Evolutionary conservation across 2,113 vertebrate genomes (phyloP).

Genomic region (Anser cygnoides): DNA sequence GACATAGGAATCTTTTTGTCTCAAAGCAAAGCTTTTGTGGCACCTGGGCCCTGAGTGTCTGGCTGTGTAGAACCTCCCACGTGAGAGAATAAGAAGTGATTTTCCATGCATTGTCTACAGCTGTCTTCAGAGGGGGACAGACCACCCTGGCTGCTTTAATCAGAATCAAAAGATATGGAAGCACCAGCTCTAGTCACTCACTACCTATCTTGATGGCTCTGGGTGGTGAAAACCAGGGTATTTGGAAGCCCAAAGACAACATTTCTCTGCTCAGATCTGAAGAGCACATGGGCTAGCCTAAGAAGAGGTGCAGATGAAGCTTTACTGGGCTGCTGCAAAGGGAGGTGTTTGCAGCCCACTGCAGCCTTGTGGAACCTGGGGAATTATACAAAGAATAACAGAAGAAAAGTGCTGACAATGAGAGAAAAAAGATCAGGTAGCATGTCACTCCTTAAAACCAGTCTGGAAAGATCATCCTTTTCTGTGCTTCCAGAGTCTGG

Average conservation of each 20-base stretch:
- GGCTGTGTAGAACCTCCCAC: not conserved
- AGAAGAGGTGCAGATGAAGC: not conserved
- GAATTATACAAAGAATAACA: not conserved
- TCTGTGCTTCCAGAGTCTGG: not conserved
- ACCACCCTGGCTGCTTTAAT: not conserved
- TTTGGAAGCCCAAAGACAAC: not conserved
- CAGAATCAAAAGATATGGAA: not conserved
- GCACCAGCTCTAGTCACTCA: not conserved
- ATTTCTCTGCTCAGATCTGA: not conserved
- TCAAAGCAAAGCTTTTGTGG: constrained; percentile 31
- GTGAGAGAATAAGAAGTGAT: not conserved
- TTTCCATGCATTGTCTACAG: not conserved
- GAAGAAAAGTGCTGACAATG: not conserved
- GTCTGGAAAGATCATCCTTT: not conserved
- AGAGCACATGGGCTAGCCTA: not conserved
- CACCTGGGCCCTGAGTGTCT: constrained; percentile 19
- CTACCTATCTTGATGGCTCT: not conserved
- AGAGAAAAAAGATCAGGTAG: not conserved
- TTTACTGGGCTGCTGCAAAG: not conserved
- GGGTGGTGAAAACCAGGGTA: not conserved
- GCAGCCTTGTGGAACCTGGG: not conserved
- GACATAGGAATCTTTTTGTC: not conserved
- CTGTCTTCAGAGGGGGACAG: not conserved
- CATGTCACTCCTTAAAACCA: not conserved
- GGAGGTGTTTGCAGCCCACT: not conserved